These are phyloP conservation scores for Spilarctia lutea DNA, from an alignment of 2,888 invertebrate species.

Conservation along the genomic window DNA sequence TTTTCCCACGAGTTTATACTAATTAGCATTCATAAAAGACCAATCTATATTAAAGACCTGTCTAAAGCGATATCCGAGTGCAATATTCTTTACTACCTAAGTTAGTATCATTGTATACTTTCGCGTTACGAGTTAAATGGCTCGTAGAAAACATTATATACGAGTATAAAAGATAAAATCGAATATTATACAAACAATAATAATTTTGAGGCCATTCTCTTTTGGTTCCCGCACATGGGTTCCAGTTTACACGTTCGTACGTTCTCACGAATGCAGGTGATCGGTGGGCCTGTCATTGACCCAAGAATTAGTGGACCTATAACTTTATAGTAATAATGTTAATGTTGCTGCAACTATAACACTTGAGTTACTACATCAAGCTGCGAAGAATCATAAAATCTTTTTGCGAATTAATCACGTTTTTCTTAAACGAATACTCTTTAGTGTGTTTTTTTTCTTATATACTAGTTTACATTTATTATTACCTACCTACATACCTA, in stretches of 20 bases:
- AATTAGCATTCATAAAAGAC: background rate
- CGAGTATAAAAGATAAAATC: conserved; percentile 14
- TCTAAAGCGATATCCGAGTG: background rate
- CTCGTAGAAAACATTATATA: conserved; percentile 4
- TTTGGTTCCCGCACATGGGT: conserved; percentile 34
- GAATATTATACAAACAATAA: conserved; percentile 12
- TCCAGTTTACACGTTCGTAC: conserved; percentile 34
- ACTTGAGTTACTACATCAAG: conserved; percentile 24
- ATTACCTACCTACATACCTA: too few relatives aligned
- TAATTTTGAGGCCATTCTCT: conserved; percentile 38
- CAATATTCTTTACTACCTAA: background rate
- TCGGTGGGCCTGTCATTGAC: conserved; percentile 59
- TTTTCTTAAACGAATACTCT: conserved; percentile 1
- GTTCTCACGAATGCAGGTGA: conserved; percentile 54
- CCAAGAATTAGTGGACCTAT: conserved; percentile 47
- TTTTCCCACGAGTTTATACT: conserved; percentile 35
- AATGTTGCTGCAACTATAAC: conserved; percentile 20
- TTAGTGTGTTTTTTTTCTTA: background rate
- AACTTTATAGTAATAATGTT: conserved; percentile 26
- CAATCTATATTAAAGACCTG: conserved; percentile 6
- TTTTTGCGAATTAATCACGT: conserved; percentile 3
- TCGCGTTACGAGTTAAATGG: background rate
- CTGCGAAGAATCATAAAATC: conserved; percentile 16
- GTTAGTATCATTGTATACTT: background rate
- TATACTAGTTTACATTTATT: background rate